Percentiles rank a stretch among this genome's conserved stretches.
phyloP scores from a whole-genome alignment of 2,797 vertebrate species.

The Botia almorhae region DNA sequence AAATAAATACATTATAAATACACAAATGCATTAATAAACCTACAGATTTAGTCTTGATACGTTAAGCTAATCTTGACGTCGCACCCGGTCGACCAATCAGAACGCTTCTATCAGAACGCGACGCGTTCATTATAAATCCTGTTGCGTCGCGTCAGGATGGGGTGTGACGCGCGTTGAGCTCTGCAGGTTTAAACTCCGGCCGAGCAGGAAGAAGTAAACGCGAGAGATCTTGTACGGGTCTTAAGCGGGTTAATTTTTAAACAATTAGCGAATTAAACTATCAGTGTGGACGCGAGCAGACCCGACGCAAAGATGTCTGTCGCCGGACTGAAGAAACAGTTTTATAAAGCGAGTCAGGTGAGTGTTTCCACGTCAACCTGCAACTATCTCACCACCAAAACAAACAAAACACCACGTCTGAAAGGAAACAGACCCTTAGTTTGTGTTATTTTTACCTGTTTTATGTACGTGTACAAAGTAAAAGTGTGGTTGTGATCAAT shows the following conservation, averaged over 20 bases:
- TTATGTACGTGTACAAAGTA: background rate
- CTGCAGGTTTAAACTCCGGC: constrained; percentile 10
- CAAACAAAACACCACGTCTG: background rate
- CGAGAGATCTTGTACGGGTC: background rate
- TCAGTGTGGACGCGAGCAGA: constrained; percentile 36
- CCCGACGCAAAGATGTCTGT: constrained; percentile 86
- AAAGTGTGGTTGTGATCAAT: background rate
- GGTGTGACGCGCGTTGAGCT: constrained; percentile 12
- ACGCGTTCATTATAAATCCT: background rate
- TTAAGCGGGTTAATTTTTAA: background rate
- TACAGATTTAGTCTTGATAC: background rate
- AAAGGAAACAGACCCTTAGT: too few relatives aligned
- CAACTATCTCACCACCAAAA: background rate
- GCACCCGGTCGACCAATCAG: constrained; percentile 17
- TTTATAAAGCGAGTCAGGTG: constrained; percentile 98
- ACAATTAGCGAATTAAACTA: background rate
- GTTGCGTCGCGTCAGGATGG: constrained; percentile 2
- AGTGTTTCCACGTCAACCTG: constrained; percentile 42
- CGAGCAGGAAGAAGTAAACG: constrained; percentile 31
- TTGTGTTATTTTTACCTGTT: background rate
- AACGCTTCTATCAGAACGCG: background rate
- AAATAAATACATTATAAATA: too few relatives aligned
- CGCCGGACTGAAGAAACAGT: constrained; percentile 94
- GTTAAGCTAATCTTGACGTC: background rate
- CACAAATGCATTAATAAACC: background rate